Evolutionary conservation across 2,888 invertebrate genomes (phyloP), one percentile per base, ranked within the genome.

Genomic region (Ellobium chinense): DNA sequence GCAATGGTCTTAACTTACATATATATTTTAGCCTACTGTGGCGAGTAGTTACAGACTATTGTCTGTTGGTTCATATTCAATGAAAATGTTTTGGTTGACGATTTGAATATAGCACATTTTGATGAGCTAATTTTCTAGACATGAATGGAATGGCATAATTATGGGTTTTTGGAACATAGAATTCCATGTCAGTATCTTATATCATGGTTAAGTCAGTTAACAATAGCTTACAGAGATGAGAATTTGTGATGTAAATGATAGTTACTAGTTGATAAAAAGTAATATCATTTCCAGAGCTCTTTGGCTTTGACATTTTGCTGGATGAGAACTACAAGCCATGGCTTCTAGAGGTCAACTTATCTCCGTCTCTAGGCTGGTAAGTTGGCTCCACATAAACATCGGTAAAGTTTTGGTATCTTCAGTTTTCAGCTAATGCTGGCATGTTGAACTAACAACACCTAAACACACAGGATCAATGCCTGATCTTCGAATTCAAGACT

Each of bases 251-350:
- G 1, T 73, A 69, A 46, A 46, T 18, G 46, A 46, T 46, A 46
- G 18, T 46, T n/a, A 18, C 18, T 46, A 46, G 7, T 46, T 46
- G 46, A 46, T 12, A n/a, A n/a, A n/a, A n/a, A n/a, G 2, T 65
- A n/a, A 37, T 5, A 34, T 70, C 60, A 39, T 63, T 89, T 88
- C n/a, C 87, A 92, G 92, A 92, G 81, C 82, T 92, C 78, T 92
- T 91, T 84, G 92, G 92, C 14, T 92, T 92, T 85, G 92, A 92
- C 74, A 88, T 92, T 56, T 81, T 92, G 9, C 85, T 92, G 36
- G 92, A 92, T 92, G 98, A 97, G 89, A 96, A 97, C 88, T 94
- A 97, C 86, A 97, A 97, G 78, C 91, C 90, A 7, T 92, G 92
- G 92, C 85, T 92, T 36, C 86, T 92, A 34, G 92, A 92, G 83